Conservation (phyloP, 2,888 invertebrate species). For the Cryptus armator region DNA sequence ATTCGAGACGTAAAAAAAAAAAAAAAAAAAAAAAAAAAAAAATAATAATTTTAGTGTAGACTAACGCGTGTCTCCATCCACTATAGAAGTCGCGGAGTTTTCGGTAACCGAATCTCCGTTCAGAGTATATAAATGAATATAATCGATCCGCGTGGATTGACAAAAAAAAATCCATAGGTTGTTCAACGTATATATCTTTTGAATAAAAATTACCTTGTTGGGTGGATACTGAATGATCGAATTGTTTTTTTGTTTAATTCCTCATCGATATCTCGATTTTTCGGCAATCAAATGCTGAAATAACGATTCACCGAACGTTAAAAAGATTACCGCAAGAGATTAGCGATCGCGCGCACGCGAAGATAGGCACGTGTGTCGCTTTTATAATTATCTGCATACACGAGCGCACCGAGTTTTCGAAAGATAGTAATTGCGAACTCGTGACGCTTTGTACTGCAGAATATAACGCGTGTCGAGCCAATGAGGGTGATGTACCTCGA, state of each 20-base stretch:
- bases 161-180: conserved; percentile 57
- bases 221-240: conserved; percentile 45
- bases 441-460: background rate
- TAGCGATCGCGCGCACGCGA: too few relatives aligned
- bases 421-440: too few relatives aligned
- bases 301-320: too few relatives aligned
- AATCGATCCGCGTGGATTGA: conserved; percentile 47
- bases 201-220: conserved; percentile 69
- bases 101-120: conserved; percentile 14
- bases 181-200: conserved; percentile 70
- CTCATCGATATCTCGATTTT: background rate
- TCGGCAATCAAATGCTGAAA: too few relatives aligned
- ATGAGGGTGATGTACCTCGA: background rate
- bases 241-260: background rate
- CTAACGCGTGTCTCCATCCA: conserved; percentile 47
- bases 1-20: conserved; percentile 43
- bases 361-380: too few relatives aligned
- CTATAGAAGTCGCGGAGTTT: conserved; percentile 17
- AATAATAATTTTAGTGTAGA: conserved; percentile 46
- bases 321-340: too few relatives aligned
- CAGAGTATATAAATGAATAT: conserved; percentile 47
- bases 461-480: background rate
- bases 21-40: too few relatives aligned
- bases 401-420: too few relatives aligned
- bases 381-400: too few relatives aligned